Evolutionary conservation across 23 tunicate genomes (phyloP).

Genomic region (Ciona savignyi): DNA sequence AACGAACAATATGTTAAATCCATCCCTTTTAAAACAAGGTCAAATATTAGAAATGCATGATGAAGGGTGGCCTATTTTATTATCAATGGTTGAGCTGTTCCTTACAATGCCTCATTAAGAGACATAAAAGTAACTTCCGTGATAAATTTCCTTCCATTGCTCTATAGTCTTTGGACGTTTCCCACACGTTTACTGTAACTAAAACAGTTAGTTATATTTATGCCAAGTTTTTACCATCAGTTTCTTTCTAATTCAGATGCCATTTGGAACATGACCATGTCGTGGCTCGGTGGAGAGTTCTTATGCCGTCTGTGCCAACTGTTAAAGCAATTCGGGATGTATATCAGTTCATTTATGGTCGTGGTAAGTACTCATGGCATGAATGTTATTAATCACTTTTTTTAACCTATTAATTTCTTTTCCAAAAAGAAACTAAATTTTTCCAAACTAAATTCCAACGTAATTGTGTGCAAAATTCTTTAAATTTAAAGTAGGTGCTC

Average conservation of each 20-base stretch:
- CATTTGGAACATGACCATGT: slow-evolving; percentile 64
- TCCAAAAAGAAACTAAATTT: neutral
- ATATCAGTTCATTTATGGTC: slow-evolving; percentile 79
- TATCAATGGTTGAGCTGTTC: no score
- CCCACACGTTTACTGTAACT: neutral
- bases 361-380: no score
- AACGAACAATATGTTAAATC: no score
- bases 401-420: no score
- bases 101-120: no score
- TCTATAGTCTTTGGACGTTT: neutral
- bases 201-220: neutral
- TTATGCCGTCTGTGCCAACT: slow-evolving; percentile 58
- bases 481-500: no score
- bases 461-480: neutral
- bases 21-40: no score
- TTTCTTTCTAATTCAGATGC: slow-evolving; percentile 29
- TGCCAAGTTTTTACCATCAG: neutral
- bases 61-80: no score
- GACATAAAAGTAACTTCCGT: neutral
- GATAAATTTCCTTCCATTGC: neutral
- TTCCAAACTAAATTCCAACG: neutral
- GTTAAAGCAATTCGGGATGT: slow-evolving; percentile 83
- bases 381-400: no score
- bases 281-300: slow-evolving; percentile 58
- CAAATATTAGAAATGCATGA: no score